Percentiles rank a stretch among this genome's conserved stretches.
Conservation (phyloP, 2,113 vertebrate species). For the Mungos mungo region DNA sequence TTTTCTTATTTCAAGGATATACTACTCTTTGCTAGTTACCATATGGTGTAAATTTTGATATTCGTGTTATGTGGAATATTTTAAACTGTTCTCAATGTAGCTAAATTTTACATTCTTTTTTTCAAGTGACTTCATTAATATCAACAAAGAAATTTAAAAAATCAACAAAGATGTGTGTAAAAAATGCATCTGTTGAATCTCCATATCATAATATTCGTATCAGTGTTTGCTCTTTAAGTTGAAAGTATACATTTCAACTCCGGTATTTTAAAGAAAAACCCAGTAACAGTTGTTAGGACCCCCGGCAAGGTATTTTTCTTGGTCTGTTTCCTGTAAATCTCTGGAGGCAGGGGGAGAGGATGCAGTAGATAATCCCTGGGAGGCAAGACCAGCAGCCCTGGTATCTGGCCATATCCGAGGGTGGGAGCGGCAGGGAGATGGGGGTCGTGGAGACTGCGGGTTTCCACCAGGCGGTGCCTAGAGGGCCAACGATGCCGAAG, state of each 20-base stretch:
- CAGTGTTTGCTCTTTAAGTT: not conserved
- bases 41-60: not conserved
- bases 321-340: not conserved
- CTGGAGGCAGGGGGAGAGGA: not conserved
- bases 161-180: not conserved
- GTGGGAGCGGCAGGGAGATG: not conserved
- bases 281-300: not conserved
- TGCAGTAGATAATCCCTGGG: not conserved
- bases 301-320: not conserved
- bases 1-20: not conserved
- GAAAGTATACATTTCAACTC: not conserved
- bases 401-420: not conserved
- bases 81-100: not conserved
- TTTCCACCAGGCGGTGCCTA: not conserved
- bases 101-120: not conserved
- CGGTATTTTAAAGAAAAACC: conserved; percentile 24
- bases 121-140: not conserved
- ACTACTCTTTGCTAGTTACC: not conserved
- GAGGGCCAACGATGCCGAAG: not conserved
- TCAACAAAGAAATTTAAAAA: not conserved
- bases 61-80: not conserved
- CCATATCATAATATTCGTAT: not conserved
- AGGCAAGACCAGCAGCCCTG: not conserved
- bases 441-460: not conserved
- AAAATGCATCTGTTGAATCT: not conserved